Evolutionary conservation across 2,797 vertebrate genomes (phyloP), one percentile per base, ranked within the genome.

Genomic region (Danio kyathit): DNA sequence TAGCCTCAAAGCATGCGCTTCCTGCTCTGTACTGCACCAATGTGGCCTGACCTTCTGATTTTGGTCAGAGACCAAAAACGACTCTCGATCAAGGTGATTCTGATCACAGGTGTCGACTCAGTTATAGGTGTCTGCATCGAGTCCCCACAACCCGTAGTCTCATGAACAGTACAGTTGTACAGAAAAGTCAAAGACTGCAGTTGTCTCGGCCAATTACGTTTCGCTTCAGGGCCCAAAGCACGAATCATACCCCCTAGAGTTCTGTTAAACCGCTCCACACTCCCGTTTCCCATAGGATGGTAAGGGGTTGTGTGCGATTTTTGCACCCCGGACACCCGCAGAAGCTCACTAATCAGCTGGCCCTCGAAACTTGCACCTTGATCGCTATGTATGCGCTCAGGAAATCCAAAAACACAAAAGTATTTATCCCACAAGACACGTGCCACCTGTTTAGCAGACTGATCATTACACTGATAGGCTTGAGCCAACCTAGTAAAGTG

Each of bases 161-260:
- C 56, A 64, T 77, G 57, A 16, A 60, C n/a, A 21, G 72, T 61
- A 19, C 69, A 81, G 40, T 75, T 76, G 16, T 69, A 76, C 40
- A 69, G 40, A 21, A 76, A 82, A 10, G 64, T 70, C 52, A 80
- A 29, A 5, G 64, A 69, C 17, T 82, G 80, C 29, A 82, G 40
- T 6, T 65, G 41, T 49, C 61, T 57, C 0, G 63, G 80, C 73
- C 73, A 57, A 17, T 76, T 29, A 11, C 0, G 9, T 43, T 82
- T 82, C 40, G 41, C 44, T 14, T 65, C 41, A 54, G 60, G 60
- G 7, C 54, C 10, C 6, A 79, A 21, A 10, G 57, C 56, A 17
- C 12, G 56, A 29, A 80, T 80, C 77, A 72, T 80, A 14, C 38
- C 60, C 6, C 67, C 65, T 13, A 66, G 48, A n/a, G 74, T 65